Evolutionary conservation across 37 sponge, comb jelly and placozoan genomes (phyloP), one percentile per base, ranked within the genome.

Genomic region (Bolinopsis microptera): DNA sequence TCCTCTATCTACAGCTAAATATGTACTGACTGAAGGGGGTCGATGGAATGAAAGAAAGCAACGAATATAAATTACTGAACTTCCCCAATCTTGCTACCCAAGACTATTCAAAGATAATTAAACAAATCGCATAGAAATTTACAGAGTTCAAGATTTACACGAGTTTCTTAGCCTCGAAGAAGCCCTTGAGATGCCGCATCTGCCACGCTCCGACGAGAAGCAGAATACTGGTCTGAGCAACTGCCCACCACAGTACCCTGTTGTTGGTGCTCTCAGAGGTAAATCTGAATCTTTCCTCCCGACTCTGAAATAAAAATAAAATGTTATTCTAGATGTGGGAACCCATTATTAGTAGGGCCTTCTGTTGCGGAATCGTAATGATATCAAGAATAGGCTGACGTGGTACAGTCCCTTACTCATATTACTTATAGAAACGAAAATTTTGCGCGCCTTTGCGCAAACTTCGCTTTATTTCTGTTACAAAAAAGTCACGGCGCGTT

Each of bases 151-250:
- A 8, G 8, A 18, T 93, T 39, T 95, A 98, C 61, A 98, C 99
- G 1, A 98, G 95, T 94, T 98, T 98, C 95, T 98, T 98, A 37
- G 99, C 99, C 93, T 98, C 99, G 80, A 98, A 98, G 95, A 98
- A 98, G 69, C 95, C 95, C 94, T 96, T 96, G 74, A 98, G 95
- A 83, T 98, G 97, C 48, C 97, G 92, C 99, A 98, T 98, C 83
- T 98, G 99, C 99, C 97, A 97, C 3, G 96, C 93, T 0, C 97
- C 99, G 76, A 96, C 95, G 40, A 96, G 94, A 18, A 98, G 94
- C 30, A 98, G 94, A 69, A 98, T 93, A 68, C 95, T 92, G 37
- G 95, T 95, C 82, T 98, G 99, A 0, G 95, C 97, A 30, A 98
- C 94, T 3, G 97, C 96, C 99, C 99, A 98, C 96, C 97, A 98